Conservation (phyloP, 2,113 vertebrate species). For the Rhinolophus sinicus region DNA sequence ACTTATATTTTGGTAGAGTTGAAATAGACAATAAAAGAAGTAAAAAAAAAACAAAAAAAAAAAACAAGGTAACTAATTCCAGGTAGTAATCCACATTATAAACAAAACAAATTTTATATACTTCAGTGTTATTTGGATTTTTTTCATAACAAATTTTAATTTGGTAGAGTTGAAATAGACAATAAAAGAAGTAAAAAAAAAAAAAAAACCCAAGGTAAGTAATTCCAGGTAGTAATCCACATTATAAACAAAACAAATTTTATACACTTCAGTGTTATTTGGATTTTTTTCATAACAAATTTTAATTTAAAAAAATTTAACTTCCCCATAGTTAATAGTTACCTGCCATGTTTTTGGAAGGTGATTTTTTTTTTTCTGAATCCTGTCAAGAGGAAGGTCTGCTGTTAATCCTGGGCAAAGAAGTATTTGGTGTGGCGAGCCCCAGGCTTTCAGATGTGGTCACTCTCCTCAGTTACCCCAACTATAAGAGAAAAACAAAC, state of each 20-base stretch:
- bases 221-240: neutral
- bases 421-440: neutral
- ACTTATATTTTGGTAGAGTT: neutral
- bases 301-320: neutral
- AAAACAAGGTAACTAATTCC: neutral
- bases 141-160: neutral
- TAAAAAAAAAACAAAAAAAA: neutral
- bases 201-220: no score
- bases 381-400: neutral
- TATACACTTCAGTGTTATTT: neutral
- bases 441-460: neutral
- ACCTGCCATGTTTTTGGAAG: constrained; percentile 68
- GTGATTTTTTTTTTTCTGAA: neutral
- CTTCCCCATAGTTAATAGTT: neutral
- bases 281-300: neutral
- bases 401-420: neutral
- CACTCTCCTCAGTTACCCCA: neutral
- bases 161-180: no score
- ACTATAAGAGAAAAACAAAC: constrained; percentile 43
- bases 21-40: neutral
- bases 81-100: neutral
- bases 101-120: neutral
- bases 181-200: no score
- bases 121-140: neutral
- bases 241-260: neutral